phyloP scores from a whole-genome alignment of 2,888 invertebrate genomes.

The Eutolmus rufibarbis region DNA sequence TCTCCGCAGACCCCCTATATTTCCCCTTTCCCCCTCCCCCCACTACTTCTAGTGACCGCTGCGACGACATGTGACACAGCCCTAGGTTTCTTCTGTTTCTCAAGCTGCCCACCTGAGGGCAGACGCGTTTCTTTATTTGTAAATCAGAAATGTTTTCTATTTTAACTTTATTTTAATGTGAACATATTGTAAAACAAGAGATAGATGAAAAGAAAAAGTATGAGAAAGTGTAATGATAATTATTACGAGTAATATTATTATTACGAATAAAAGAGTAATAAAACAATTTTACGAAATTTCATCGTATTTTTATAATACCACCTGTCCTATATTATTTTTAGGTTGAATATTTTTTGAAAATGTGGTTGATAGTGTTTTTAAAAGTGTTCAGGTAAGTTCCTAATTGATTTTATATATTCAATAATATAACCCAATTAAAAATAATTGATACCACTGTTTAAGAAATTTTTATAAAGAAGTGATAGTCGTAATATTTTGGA shows the following conservation, averaged over 20 bases:
- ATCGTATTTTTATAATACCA: neutral
- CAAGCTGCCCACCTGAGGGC: neutral
- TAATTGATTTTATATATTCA: too few relatives aligned
- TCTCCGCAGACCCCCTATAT: neutral
- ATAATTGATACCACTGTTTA: too few relatives aligned
- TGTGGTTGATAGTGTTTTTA: neutral
- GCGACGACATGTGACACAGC: neutral
- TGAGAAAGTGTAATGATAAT: constrained; percentile 34
- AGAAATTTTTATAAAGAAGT: too few relatives aligned
- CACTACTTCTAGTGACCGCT: neutral
- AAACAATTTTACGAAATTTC: constrained; percentile 26
- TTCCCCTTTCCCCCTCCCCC: neutral
- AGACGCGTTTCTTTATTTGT: neutral
- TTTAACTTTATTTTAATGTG: constrained; percentile 30
- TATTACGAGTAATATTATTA: constrained; percentile 35
- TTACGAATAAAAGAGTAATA: constrained; percentile 36
- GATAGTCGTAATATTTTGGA: too few relatives aligned
- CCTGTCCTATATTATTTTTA: neutral
- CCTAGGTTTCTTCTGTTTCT: neutral
- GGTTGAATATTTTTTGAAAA: neutral
- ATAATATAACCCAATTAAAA: too few relatives aligned
- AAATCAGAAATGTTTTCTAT: constrained; percentile 14
- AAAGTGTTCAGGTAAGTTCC: too few relatives aligned
- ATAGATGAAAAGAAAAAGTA: constrained; percentile 29
- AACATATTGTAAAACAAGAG: constrained; percentile 37